Evolutionary conservation across 2,888 invertebrate species (phyloP).

Genomic region (Eulithis testata): DNA sequence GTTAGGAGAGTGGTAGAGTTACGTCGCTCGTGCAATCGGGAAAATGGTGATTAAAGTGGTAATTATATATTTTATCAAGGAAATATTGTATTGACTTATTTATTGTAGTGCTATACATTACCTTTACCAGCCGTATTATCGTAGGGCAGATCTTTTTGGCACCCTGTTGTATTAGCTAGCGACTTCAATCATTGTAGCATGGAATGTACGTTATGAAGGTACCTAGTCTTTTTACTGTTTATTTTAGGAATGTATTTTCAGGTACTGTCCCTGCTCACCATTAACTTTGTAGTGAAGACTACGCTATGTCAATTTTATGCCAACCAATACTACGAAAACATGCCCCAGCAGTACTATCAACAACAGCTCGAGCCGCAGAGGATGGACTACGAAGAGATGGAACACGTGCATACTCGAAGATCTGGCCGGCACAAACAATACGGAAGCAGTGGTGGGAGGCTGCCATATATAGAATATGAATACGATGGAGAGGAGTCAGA

Average conservation of each 20-base stretch:
- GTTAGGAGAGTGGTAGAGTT: slow-evolving; percentile 9
- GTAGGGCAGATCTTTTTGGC: no score
- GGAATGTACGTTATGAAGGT: no score
- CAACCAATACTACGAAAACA: slow-evolving; percentile 26
- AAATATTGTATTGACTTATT: neutral
- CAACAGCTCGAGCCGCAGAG: neutral
- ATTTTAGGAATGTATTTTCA: slow-evolving; percentile 19
- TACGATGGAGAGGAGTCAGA: slow-evolving; percentile 41
- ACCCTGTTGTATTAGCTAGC: no score
- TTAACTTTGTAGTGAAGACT: slow-evolving; percentile 26
- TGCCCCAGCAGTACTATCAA: slow-evolving; percentile 31
- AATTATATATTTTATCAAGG: slow-evolving; percentile 8
- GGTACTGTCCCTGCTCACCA: slow-evolving; percentile 28
- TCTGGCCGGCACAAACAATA: slow-evolving; percentile 13
- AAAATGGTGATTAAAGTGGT: slow-evolving; percentile 39
- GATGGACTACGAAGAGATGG: slow-evolving; percentile 29
- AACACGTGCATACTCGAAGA: slow-evolving; percentile 29
- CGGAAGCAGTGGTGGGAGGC: slow-evolving; percentile 21
- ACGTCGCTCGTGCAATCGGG: slow-evolving; percentile 12
- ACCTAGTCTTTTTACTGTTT: no score
- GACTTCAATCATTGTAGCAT: no score
- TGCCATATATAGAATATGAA: slow-evolving; percentile 27
- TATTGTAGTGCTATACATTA: no score
- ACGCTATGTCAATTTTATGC: slow-evolving; percentile 31
- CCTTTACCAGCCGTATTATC: no score